Base-by-base conservation (phyloP, 2,113 vertebrate genomes). In the Ceyx margarethae region DNA sequence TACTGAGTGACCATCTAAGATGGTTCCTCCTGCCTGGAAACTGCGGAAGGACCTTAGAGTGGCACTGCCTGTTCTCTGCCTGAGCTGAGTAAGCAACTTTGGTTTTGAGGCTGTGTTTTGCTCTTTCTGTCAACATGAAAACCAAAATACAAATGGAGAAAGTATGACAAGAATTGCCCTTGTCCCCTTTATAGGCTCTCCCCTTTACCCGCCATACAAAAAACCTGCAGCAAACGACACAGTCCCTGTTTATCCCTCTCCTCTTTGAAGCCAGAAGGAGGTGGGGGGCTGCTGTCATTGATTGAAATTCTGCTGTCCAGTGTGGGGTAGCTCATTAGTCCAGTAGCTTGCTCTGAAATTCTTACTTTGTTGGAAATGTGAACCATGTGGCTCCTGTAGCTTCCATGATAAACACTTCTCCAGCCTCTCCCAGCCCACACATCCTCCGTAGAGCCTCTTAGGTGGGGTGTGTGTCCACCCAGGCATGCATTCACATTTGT, bases 321-420 rank as follows among this genome's bases (percentile, higher is more conserved):
- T 17, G 5, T 25, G 48, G 83, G 83, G 82, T 64, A 89, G 89
- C 95, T 97, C 95, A 94, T 97, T 96, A 97, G 90, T 28, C 68
- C 2, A 15, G 53, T 48, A 57, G 64, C 81, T 94, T 77, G 89
- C 65, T 86, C 89, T 72, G 95, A 89, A 94, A 95, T 94, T 94
- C 89, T 95, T 86, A 89, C 96, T 92, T 94, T 21, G 31, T 51
- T 3, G 5, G 88, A 94, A 87, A 88, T 21, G 42, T 80, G 88
- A 51, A 94, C 94, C 40, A 57, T 95, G 94, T 82, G 80, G 89
- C 90, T 92, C 35, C 93, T 56, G 90, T 93, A 91, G 81, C 45
- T 83, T 62, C 82, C 0, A 13, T 94, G 93, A 95, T 95, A 90
- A 96, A 58, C 3, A 11, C 43, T 60, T 29, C 23, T 5, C 61